A percentile compares a stretch with the other conserved stretches of the same genome.
Evolutionary conservation across 2,113 vertebrate genomes (phyloP).

Genomic region (Microtus pennsylvanicus): DNA sequence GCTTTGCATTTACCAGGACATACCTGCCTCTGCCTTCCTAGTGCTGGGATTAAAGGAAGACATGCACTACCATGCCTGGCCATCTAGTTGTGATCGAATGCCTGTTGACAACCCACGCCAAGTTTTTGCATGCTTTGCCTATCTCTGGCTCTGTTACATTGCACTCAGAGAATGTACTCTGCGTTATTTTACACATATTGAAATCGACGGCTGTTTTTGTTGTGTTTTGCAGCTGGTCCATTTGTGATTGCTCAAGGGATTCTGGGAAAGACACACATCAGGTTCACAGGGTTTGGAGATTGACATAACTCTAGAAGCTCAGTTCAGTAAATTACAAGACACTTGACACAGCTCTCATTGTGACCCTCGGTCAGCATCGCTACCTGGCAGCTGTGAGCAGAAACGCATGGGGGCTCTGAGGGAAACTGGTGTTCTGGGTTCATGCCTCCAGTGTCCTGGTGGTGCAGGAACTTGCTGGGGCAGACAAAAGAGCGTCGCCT

Average conservation of each 20-base stretch:
- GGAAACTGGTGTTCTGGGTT: neutral
- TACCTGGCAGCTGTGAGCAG: neutral
- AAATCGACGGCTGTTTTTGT: neutral
- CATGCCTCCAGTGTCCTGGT: too few relatives aligned
- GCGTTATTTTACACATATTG: neutral
- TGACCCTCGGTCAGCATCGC: too few relatives aligned
- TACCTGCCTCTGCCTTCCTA: neutral
- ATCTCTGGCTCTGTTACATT: neutral
- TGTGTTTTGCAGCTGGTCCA: neutral
- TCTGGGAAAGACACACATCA: neutral
- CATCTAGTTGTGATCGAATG: neutral
- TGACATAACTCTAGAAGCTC: neutral
- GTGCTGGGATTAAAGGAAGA: neutral
- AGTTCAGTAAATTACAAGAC: too few relatives aligned
- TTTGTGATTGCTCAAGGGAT: neutral
- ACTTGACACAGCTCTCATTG: neutral
- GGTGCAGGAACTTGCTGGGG: neutral
- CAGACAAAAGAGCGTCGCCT: too few relatives aligned
- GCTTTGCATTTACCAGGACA: neutral
- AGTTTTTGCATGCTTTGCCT: neutral
- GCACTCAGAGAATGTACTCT: neutral
- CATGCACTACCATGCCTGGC: neutral
- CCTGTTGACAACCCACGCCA: neutral
- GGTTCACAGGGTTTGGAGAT: neutral
- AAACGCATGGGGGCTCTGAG: rapidly evolving